Conservation (phyloP, 1,140 invertebrate genomes). For the Sinonovacula constricta region DNA sequence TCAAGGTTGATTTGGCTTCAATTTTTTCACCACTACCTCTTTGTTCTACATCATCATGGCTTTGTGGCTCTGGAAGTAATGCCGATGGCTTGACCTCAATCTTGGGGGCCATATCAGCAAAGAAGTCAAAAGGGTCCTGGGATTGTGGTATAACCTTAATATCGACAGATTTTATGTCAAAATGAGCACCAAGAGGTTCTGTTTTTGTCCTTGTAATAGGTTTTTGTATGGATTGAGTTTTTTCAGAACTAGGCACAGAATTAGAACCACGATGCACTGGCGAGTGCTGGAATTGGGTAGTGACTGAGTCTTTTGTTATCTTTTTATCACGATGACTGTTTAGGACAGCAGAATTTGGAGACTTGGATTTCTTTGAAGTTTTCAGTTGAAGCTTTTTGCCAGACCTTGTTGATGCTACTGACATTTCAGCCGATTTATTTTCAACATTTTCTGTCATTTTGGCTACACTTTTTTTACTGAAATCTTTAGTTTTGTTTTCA, state of each 20-base stretch:
- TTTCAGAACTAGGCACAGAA: no score
- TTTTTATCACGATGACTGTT: no score
- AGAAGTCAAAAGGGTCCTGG: slow-evolving; percentile 34
- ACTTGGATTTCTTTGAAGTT: background rate
- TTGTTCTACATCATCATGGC: background rate
- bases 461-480: background rate
- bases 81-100: slow-evolving; percentile 1
- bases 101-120: slow-evolving; percentile 43
- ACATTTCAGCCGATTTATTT: no score
- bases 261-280: background rate
- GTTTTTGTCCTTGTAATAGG: background rate
- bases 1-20: background rate
- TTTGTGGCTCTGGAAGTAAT: background rate
- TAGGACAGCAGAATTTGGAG: background rate
- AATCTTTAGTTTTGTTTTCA: background rate
- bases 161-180: slow-evolving; percentile 42
- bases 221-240: background rate
- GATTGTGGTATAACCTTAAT: slow-evolving; percentile 18
- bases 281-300: no score
- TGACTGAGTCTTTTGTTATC: no score
- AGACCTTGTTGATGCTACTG: background rate
- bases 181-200: slow-evolving; percentile 26
- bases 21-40: background rate
- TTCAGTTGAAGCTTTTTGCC: background rate
- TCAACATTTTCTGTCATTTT: background rate